Base-by-base conservation (phyloP, 1,140 invertebrate genomes). In the Mycetomoellerius zeteki region DNA sequence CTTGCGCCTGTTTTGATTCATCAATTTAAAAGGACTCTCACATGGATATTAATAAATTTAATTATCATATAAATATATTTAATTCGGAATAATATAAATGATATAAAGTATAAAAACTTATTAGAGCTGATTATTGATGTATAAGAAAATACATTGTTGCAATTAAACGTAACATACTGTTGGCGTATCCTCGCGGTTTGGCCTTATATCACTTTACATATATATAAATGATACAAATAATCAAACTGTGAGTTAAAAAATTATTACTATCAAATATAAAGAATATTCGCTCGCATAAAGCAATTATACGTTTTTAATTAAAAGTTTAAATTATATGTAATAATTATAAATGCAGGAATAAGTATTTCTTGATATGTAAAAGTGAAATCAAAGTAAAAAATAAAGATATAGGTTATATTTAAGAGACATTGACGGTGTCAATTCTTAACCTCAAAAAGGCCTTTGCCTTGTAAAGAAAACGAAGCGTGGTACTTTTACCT, bases 1-100 rank as follows among this genome's bases (percentile, higher is more conserved):
- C 19, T 72, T 43, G 1, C 65, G 3, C 24, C 1, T 14, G 19
- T 71, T 72, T 58, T 16, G 10, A n/a, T 67, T n/a, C 33, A 16
- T 2, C 24, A 81, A 71, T 81, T 71, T 67, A 30, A n/a, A 43
- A 43, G 14, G n/a, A 81, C 2, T 6, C 2, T 6, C 24, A 27
- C 7, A 3, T 33, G 27, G 0, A 69, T 69, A 37, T 62, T 24
- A 56, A 81, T n/a, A 5, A 54, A 50, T 14, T 69, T 16, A 37
- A 56, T 71, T 21, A 50, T 77, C 4, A 76, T 75, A 21, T 62
- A 10, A 27, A 10, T 52, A 16, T 10, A 78, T 64, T 64, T 50
- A 78, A 62, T 78, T 50, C 1, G 19, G 1, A 8, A 10, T 43
- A 43, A n/a, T 60, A 33, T 30, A 71, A 71, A 50, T 69, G 47